Conservation (phyloP, 1,140 invertebrate genomes). For the Bicyclus anynana region DNA sequence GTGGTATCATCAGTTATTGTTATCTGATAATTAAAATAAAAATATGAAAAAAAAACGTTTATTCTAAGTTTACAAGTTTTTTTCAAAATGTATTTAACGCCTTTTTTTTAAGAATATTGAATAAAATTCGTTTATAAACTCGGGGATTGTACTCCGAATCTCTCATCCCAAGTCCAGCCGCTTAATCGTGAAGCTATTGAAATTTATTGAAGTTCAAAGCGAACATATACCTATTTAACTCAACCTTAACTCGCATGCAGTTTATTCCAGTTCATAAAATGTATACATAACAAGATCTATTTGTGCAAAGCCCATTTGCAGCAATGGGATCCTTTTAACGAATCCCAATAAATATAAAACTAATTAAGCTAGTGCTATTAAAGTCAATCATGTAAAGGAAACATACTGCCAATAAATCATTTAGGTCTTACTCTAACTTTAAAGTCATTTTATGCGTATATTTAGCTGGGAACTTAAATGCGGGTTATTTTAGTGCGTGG, state of each 20-base stretch:
- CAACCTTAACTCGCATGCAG: not conserved
- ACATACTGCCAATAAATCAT: conserved; percentile 44
- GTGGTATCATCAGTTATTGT: no score
- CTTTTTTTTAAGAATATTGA: no score
- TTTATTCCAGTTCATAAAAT: conserved; percentile 4
- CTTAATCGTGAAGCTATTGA: no score
- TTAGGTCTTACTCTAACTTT: conserved; percentile 24
- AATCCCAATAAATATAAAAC: conserved; percentile 12
- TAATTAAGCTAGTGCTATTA: conserved; percentile 21
- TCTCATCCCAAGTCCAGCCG: no score
- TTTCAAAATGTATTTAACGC: no score
- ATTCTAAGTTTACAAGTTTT: no score
- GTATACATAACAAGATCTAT: not conserved
- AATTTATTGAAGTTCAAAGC: not conserved
- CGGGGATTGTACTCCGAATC: no score
- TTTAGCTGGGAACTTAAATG: conserved; percentile 51
- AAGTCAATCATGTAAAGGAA: conserved; percentile 19
- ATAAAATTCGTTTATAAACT: no score
- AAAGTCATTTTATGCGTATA: conserved; percentile 47
- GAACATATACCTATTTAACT: not conserved
- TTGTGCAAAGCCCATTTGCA: not conserved
- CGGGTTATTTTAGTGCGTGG: conserved; percentile 59
- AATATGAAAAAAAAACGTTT: no score
- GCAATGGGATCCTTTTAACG: conserved; percentile 1
- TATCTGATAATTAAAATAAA: no score